Evolutionary conservation across 2,113 vertebrate species (phyloP).

Genomic region (Malurus alboscapulatus): DNA sequence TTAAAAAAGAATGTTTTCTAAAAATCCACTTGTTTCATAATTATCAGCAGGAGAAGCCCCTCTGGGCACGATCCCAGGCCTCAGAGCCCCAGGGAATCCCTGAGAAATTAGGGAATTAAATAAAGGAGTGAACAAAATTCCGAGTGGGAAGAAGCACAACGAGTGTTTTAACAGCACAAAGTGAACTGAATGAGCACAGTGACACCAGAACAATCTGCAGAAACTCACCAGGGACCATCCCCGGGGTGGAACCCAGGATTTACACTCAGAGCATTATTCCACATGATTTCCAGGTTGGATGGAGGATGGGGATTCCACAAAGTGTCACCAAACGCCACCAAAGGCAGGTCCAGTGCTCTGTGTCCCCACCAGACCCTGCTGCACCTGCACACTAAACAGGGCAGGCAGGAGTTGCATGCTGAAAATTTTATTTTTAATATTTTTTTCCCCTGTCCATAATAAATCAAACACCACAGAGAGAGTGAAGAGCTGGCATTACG

Average conservation of each 20-base stretch:
- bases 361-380: neutral
- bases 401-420: neutral
- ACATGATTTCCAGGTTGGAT: neutral
- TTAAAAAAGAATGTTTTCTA: neutral
- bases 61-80: neutral
- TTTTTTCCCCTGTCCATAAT: neutral
- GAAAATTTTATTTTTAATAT: neutral
- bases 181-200: too few relatives aligned
- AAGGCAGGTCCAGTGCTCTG: neutral
- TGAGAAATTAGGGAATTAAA: neutral
- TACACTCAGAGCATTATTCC: neutral
- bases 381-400: neutral
- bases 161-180: neutral
- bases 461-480: neutral
- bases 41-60: neutral
- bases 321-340: neutral
- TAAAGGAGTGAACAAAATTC: neutral
- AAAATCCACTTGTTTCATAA: neutral
- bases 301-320: neutral
- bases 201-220: neutral
- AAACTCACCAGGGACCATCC: neutral
- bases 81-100: neutral
- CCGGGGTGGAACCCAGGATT: neutral
- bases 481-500: neutral
- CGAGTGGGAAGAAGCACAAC: neutral